phyloP scores from a whole-genome alignment of 2,113 vertebrate genomes.

The Chelonoidis abingdonii region DNA sequence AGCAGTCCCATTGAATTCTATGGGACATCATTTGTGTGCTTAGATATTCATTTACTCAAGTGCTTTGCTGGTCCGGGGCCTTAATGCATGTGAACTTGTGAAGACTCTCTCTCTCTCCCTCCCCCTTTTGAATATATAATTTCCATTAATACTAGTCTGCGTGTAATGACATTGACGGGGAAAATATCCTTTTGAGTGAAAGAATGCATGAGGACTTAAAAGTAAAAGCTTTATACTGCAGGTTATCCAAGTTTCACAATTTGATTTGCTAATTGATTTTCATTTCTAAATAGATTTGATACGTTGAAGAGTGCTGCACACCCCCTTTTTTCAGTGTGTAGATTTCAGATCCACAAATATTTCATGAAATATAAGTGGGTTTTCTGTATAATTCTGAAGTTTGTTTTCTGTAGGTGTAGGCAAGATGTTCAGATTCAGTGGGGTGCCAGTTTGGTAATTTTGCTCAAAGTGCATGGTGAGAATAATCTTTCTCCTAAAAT shows the following conservation, averaged over 20 bases:
- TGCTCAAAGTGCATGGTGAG: constrained; percentile 85
- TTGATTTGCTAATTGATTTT: constrained; percentile 47
- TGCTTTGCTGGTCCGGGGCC: neutral
- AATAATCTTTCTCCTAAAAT: constrained; percentile 87
- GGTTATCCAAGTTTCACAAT: constrained; percentile 18
- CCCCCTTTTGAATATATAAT: neutral
- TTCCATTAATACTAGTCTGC: neutral
- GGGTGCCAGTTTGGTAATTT: constrained; percentile 86
- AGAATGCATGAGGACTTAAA: neutral
- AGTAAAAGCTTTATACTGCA: neutral
- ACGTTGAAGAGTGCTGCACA: constrained; percentile 16
- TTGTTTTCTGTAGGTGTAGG: constrained; percentile 68
- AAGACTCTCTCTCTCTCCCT: neutral
- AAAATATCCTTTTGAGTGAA: neutral
- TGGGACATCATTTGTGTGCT: neutral
- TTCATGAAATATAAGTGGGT: constrained; percentile 68
- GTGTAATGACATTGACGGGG: neutral
- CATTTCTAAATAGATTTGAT: constrained; percentile 36
- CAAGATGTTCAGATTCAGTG: constrained; percentile 78
- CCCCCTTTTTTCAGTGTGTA: neutral
- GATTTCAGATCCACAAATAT: constrained; percentile 56
- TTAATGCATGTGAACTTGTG: neutral
- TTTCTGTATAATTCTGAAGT: constrained; percentile 66
- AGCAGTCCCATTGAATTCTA: neutral
- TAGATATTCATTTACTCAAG: neutral